Evolutionary conservation across 2,113 vertebrate genomes (phyloP).

Genomic region (cat (Felis catus)): DNA sequence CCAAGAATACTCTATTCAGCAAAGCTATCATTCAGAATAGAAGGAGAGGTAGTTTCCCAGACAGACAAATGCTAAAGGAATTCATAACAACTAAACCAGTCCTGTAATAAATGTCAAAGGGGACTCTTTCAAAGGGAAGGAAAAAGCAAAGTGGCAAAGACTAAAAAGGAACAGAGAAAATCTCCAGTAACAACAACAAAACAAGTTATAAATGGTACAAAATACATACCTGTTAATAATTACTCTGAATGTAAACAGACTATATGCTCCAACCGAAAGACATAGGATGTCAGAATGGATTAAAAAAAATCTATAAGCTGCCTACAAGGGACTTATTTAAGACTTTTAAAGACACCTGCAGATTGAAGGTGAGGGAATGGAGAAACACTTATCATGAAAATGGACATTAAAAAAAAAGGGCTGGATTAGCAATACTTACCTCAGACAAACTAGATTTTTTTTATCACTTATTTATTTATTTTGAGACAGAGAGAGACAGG

Average conservation of each 20-base stretch:
- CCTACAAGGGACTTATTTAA: background rate
- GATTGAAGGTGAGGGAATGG: background rate
- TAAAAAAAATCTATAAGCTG: background rate
- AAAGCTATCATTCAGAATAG: too few relatives aligned
- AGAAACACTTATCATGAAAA: background rate
- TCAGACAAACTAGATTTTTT: background rate
- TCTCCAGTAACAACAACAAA: background rate
- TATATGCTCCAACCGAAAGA: background rate
- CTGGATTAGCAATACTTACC: background rate
- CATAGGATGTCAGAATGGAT: background rate
- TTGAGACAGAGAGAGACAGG: background rate
- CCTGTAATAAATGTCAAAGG: too few relatives aligned
- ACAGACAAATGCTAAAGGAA: too few relatives aligned
- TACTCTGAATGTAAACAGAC: background rate
- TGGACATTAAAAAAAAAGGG: background rate
- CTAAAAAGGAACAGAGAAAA: background rate
- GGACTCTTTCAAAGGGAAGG: background rate
- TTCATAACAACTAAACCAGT: too few relatives aligned
- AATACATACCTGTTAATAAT: background rate
- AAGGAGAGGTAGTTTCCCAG: too few relatives aligned
- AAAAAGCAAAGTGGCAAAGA: background rate
- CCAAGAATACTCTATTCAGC: too few relatives aligned
- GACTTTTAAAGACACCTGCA: background rate
- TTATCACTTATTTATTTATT: background rate
- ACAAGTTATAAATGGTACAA: background rate